A percentile compares a stretch with the other conserved stretches of the same genome.
Conservation (phyloP, 1,140 invertebrate species). For the Zeugodacus cucurbitae region DNA sequence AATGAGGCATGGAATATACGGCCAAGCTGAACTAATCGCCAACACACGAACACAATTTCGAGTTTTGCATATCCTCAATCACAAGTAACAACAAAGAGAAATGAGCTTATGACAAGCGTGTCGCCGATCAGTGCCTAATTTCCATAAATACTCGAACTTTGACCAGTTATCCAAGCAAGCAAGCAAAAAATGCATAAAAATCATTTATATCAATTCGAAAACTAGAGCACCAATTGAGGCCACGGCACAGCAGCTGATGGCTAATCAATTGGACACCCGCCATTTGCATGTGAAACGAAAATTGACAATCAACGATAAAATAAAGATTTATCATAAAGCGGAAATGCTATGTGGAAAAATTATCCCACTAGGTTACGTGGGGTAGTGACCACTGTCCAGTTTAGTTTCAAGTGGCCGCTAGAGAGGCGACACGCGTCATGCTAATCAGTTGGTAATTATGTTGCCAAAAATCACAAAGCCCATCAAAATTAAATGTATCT, state of each 20-base stretch:
- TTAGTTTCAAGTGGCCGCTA: background rate
- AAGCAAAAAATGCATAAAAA: background rate
- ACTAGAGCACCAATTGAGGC: background rate
- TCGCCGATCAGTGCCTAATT: background rate
- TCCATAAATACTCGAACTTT: constrained; percentile 12
- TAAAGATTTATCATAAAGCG: constrained; percentile 6
- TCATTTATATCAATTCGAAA: constrained; percentile 27
- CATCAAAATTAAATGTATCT: background rate
- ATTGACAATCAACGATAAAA: constrained; percentile 32
- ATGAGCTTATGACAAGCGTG: constrained; percentile 9
- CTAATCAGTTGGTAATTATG: constrained; percentile 37
- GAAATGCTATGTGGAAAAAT: background rate
- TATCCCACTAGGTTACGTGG: background rate
- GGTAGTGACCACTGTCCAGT: background rate
- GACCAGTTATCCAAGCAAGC: background rate
- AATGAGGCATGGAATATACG: background rate
- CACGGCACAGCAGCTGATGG: background rate
- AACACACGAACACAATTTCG: background rate
- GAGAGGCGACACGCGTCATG: constrained; percentile 10
- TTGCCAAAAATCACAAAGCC: constrained; percentile 35
- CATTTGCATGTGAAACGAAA: constrained; percentile 12
- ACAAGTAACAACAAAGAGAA: background rate
- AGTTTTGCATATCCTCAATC: background rate
- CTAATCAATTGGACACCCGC: constrained; percentile 30
- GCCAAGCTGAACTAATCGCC: background rate